phyloP scores from a whole-genome alignment of 2,797 vertebrate genomes.

The Sebastes iracundus region DNA sequence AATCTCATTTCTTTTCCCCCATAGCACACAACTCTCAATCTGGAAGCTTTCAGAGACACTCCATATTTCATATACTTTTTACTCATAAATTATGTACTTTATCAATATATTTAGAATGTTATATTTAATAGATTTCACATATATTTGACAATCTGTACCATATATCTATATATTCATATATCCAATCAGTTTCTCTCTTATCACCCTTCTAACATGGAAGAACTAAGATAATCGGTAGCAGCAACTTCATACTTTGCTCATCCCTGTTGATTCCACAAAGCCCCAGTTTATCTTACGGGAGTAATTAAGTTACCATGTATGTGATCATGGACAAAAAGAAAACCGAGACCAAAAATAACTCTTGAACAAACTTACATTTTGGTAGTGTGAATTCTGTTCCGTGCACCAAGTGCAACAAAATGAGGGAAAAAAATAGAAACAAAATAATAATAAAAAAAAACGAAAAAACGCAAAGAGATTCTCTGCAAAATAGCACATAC shows the following conservation, averaged over 20 bases:
- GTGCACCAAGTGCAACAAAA: conserved; percentile 87
- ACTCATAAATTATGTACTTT: conserved; percentile 61
- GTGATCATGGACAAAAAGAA: conserved; percentile 72
- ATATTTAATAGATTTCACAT: conserved; percentile 67
- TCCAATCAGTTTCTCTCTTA: conserved; percentile 72
- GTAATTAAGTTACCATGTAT: conserved; percentile 80
- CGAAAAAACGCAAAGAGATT: conserved; percentile 63
- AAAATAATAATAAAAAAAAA: conserved; percentile 19
- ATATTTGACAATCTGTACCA: conserved; percentile 66
- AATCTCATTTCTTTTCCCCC: conserved; percentile 86
- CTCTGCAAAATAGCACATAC: conserved; percentile 87
- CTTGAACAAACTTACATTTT: conserved; percentile 74
- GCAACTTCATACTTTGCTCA: conserved; percentile 99
- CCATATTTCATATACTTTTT: conserved; percentile 58
- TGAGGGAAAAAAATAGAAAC: conserved; percentile 48
- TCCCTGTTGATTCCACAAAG: conserved; percentile 98
- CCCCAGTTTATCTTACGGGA: conserved; percentile 85
- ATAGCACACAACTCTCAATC: conserved; percentile 77
- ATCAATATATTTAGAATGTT: conserved; percentile 64
- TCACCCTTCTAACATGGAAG: conserved; percentile 84
- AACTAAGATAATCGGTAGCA: conserved; percentile 92
- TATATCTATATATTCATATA: conserved; percentile 62
- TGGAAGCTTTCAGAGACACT: conserved; percentile 73
- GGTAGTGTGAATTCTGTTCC: conserved; percentile 80
- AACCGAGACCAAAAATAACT: conserved; percentile 63